Percentiles rank a stretch among this genome's conserved stretches.
These are phyloP conservation scores for Talpa occidentalis DNA, from an alignment of 2,113 vertebrate species.

Conservation along the genomic window DNA sequence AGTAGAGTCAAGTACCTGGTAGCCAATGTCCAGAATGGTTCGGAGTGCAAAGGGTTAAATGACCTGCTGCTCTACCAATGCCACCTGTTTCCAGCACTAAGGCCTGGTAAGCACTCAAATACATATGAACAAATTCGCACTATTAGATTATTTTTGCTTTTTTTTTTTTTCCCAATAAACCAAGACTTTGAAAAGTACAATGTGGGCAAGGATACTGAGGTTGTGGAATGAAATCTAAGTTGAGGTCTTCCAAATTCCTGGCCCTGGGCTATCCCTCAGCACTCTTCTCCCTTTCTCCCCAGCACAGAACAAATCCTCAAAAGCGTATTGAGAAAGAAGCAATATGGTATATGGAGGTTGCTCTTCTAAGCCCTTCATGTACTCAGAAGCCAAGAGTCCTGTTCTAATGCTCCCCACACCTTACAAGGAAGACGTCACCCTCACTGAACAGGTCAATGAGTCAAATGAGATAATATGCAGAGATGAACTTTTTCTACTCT, in stretches of 20 bases:
- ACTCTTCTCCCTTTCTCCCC: too few species aligned
- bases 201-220: not conserved
- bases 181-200: not conserved
- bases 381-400: not conserved
- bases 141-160: not conserved
- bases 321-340: not conserved
- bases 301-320: not conserved
- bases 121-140: not conserved
- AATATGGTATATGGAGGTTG: fast-evolving
- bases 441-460: not conserved
- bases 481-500: not conserved
- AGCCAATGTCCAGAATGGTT: too few species aligned
- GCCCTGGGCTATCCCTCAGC: not conserved
- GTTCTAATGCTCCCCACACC: not conserved
- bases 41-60: too few species aligned
- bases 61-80: fast-evolving
- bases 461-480: not conserved
- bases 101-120: not conserved
- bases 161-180: not conserved
- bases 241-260: not conserved
- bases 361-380: not conserved
- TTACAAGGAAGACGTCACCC: not conserved
- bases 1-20: too few species aligned
- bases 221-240: not conserved
- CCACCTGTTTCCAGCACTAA: not conserved